A percentile compares a stretch with the other conserved stretches of the same genome.
These are phyloP conservation scores for Microchirus variegatus DNA, from an alignment of 2,797 vertebrate genomes.

Conservation along the genomic window DNA sequence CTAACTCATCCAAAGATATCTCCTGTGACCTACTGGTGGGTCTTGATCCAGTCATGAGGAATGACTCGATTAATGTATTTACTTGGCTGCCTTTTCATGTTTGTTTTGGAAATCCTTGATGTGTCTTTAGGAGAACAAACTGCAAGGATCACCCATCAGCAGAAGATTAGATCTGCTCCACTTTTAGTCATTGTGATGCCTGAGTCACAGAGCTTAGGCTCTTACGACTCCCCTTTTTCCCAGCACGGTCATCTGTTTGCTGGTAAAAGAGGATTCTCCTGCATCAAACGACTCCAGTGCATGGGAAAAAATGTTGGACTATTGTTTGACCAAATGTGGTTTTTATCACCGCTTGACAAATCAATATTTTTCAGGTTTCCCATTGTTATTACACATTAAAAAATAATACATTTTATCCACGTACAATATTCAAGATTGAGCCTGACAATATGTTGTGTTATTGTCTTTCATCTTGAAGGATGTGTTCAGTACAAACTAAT, in stretches of 20 bases:
- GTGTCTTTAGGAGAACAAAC: slow-evolving; percentile 13
- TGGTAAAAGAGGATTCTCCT: slow-evolving; percentile 54
- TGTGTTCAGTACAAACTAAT: too few species aligned
- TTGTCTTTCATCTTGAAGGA: slow-evolving; percentile 12
- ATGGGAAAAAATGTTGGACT: slow-evolving; percentile 52
- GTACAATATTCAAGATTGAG: too few species aligned
- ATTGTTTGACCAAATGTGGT: slow-evolving; percentile 51
- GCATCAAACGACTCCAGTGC: slow-evolving; percentile 52
- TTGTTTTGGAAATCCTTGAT: slow-evolving; percentile 31
- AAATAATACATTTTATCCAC: slow-evolving; percentile 2
- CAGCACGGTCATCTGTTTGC: slow-evolving; percentile 59
- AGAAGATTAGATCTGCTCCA: slow-evolving; percentile 30
- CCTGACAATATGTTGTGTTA: slow-evolving; percentile 4
- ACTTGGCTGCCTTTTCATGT: slow-evolving; percentile 17
- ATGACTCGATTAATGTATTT: slow-evolving; percentile 10
- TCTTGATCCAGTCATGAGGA: not conserved
- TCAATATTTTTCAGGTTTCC: slow-evolving; percentile 32
- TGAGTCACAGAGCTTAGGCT: slow-evolving; percentile 53
- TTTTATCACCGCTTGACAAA: slow-evolving; percentile 53
- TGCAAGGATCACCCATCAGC: slow-evolving; percentile 23
- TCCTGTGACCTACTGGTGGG: too few species aligned
- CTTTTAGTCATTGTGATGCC: slow-evolving; percentile 34
- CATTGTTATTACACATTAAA: slow-evolving; percentile 33
- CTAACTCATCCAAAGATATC: too few species aligned
- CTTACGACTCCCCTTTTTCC: slow-evolving; percentile 57